A percentile compares a stretch with the other conserved stretches of the same genome.
Evolutionary conservation across 1,140 invertebrate genomes (phyloP).

Genomic region (Brachionus sp.): DNA sequence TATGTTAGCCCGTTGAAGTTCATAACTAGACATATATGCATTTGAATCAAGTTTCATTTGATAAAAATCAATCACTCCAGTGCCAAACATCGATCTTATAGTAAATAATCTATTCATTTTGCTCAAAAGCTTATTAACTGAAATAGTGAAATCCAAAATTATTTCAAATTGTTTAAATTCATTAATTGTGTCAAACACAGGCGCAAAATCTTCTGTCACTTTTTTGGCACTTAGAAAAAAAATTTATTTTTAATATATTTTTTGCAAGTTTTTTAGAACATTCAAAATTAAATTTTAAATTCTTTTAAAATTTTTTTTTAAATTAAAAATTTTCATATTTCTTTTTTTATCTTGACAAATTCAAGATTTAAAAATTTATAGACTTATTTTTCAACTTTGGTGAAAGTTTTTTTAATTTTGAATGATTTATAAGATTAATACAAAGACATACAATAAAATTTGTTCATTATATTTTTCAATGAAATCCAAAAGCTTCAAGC

Average conservation of each 20-base stretch:
- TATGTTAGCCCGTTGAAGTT: neutral
- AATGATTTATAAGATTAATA: neutral
- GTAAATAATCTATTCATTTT: slow-evolving; percentile 39
- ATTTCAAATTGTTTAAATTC: slow-evolving; percentile 33
- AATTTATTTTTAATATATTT: neutral
- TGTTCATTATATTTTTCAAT: slow-evolving; percentile 16
- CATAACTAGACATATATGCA: slow-evolving; percentile 14
- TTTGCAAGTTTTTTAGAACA: too few species aligned
- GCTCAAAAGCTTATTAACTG: neutral
- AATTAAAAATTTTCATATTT: too few species aligned
- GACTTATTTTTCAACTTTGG: too few species aligned
- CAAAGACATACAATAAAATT: slow-evolving; percentile 16
- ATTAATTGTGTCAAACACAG: slow-evolving; percentile 12
- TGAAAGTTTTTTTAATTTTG: too few species aligned
- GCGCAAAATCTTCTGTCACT: slow-evolving; percentile 13
- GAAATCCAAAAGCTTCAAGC: slow-evolving; percentile 36
- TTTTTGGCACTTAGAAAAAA: slow-evolving; percentile 6
- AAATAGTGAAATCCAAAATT: slow-evolving; percentile 1
- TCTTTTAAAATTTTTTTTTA: too few species aligned
- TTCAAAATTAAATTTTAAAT: too few species aligned
- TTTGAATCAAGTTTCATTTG: slow-evolving; percentile 22
- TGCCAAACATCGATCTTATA: slow-evolving; percentile 26
- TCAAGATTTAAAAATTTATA: neutral
- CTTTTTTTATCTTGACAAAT: too few species aligned
- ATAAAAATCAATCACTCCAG: slow-evolving; percentile 13